phyloP scores from a whole-genome alignment of 2,797 vertebrate species.

The Micromesistius poutassou region DNA sequence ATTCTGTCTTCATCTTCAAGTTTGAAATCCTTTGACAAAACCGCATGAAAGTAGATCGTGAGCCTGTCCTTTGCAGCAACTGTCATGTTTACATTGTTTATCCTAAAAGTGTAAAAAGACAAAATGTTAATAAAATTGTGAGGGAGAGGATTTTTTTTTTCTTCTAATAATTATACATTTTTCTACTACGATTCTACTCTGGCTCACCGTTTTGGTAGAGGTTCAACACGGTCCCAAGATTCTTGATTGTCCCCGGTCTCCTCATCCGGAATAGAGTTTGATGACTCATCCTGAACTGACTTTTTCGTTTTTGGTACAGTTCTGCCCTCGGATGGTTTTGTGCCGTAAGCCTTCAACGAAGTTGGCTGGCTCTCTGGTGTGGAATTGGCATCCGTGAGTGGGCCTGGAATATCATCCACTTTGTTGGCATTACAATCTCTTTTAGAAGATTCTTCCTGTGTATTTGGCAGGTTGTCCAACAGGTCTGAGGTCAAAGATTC shows the following conservation, averaged over 20 bases:
- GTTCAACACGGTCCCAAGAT: too few relatives aligned
- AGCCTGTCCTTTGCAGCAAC: constrained; percentile 55
- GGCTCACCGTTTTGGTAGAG: too few relatives aligned
- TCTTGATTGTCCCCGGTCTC: too few relatives aligned
- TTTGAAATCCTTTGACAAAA: constrained; percentile 83
- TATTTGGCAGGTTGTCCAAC: constrained; percentile 32
- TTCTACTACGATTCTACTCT: not conserved
- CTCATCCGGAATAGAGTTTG: not conserved
- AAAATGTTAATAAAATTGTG: not conserved
- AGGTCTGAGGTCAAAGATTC: constrained; percentile 38
- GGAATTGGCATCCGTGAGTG: constrained; percentile 21
- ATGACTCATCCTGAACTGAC: not conserved
- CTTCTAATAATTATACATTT: too few relatives aligned
- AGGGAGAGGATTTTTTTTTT: not conserved
- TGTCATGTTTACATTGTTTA: constrained; percentile 27
- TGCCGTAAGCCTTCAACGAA: fast-evolving
- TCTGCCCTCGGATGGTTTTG: constrained; percentile 7
- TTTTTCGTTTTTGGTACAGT: not conserved
- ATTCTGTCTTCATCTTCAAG: constrained; percentile 61
- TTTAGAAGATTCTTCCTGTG: constrained; percentile 38
- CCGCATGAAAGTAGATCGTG: constrained; percentile 84
- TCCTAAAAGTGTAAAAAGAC: constrained; percentile 38
- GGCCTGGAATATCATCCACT: constrained; percentile 42
- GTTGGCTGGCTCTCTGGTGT: constrained; percentile 13
- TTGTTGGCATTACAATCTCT: constrained; percentile 52